phyloP scores from a whole-genome alignment of 1,140 invertebrate species.

The Amyelois transitella region DNA sequence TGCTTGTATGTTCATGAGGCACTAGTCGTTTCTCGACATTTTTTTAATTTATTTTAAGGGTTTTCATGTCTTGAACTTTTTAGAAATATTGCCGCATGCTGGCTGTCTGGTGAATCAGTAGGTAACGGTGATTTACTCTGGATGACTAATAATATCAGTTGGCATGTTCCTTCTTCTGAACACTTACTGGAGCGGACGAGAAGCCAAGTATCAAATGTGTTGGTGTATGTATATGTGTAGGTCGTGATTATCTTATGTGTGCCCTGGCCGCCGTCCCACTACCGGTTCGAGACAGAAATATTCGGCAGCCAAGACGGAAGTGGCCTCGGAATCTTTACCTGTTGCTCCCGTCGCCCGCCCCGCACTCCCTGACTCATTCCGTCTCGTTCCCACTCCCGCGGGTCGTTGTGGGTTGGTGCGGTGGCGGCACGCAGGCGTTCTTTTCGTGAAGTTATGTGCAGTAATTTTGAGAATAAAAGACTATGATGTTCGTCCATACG shows the following conservation, averaged over 20 bases:
- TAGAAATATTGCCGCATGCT: neutral
- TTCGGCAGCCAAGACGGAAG: conserved; percentile 74
- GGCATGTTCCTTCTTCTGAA: conserved; percentile 1
- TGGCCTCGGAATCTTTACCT: conserved; percentile 74
- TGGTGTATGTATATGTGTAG: conserved; percentile 26
- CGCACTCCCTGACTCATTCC: conserved; percentile 35
- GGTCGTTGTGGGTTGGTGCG: conserved; percentile 18
- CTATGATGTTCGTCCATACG: conserved; percentile 47
- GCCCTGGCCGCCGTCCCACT: conserved; percentile 65
- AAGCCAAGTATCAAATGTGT: conserved; percentile 10
- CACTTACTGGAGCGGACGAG: neutral
- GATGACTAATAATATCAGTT: neutral
- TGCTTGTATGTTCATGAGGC: neutral
- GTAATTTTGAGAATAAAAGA: conserved; percentile 66
- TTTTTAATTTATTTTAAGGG: too few species aligned
- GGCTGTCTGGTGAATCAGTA: neutral
- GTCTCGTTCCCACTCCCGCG: conserved; percentile 33
- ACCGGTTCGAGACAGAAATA: conserved; percentile 74
- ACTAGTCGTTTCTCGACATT: neutral
- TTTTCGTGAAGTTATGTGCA: conserved; percentile 44
- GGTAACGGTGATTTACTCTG: neutral
- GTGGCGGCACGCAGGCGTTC: conserved; percentile 30
- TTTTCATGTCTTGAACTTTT: neutral
- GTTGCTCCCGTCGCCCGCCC: conserved; percentile 70
- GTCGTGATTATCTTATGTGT: conserved; percentile 39